Base-by-base conservation (phyloP, 2,888 invertebrate genomes). In the Caenorhabditis auriculariae region DNA sequence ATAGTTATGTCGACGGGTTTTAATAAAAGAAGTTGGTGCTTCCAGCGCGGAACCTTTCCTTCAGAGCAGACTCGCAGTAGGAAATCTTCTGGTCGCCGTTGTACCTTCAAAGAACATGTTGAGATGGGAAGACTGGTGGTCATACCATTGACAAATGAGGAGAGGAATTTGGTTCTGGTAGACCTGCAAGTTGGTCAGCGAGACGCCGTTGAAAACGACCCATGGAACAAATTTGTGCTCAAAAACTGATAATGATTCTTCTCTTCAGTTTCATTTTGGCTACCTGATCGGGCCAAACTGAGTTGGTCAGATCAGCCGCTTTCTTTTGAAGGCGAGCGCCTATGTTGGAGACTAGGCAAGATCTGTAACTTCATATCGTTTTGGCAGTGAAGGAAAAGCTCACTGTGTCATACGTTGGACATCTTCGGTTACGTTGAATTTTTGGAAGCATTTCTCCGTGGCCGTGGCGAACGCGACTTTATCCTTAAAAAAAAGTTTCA, bases 161-260 rank as follows among this genome's bases (percentile, higher is more conserved):
- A 55, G 54, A 17, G 73, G 69, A 21, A 73, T 38, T 46, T 69
- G 51, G 28, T 66, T 63, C 24, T 62, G 50, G 35, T 66, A 59
- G 35, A 54, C 52, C 42, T 73, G 73, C 21, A 61, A 50, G 15
- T 48, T 58, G 46, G 44, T 50, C 27, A 68, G 54, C 6, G 73
- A 74, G 27, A 74, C 75, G 28, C 74, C 71, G 54, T 77, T 75
- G 54, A 77, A 61, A 3, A 76, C 56, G 9, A 78, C 32, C 74
- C 75, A 77, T n/a, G 77, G 77, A 5, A 77, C 77, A 46, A 63
- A 64, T 3, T 64, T 50, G 46, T 78, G 77, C 56, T 60, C 49
- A 52, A 53, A 48, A 41, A 2, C 17, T 15, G 1, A 19, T 41
- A 27, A 7, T 28, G 17, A 26, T 2, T 32, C 41, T 17, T 23